These are phyloP conservation scores for Apteryx mantelli DNA, from an alignment of 2,113 vertebrate species.

Conservation along the genomic window DNA sequence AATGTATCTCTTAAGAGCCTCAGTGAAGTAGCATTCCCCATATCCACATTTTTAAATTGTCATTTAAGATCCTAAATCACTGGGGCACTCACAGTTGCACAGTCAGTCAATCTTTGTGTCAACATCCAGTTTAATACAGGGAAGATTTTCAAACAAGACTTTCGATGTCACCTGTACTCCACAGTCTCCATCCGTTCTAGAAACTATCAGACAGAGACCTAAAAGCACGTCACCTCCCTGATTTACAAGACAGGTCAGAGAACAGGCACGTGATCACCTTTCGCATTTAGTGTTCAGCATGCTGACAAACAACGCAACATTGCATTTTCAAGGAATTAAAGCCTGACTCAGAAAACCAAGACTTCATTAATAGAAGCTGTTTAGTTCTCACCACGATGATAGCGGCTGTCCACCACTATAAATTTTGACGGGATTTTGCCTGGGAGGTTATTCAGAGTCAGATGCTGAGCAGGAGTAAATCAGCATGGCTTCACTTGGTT, in stretches of 20 bases:
- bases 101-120: neutral
- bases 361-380: neutral
- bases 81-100: neutral
- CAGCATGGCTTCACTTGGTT: fast-evolving
- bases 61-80: neutral
- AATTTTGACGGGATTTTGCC: fast-evolving
- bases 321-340: neutral
- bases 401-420: neutral
- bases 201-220: neutral
- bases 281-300: neutral
- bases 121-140: neutral
- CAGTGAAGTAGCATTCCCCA: neutral
- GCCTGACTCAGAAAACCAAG: neutral
- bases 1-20: neutral
- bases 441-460: fast-evolving
- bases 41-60: neutral
- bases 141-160: neutral
- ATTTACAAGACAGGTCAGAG: neutral
- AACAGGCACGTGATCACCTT: neutral
- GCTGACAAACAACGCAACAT: neutral
- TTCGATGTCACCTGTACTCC: neutral
- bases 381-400: neutral
- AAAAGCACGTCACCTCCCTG: neutral
- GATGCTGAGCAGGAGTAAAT: fast-evolving
- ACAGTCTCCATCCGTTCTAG: neutral